A percentile compares a stretch with the other conserved stretches of the same genome.
Conservation (phyloP, 1,140 invertebrate genomes). For the Pogonus chalceus region DNA sequence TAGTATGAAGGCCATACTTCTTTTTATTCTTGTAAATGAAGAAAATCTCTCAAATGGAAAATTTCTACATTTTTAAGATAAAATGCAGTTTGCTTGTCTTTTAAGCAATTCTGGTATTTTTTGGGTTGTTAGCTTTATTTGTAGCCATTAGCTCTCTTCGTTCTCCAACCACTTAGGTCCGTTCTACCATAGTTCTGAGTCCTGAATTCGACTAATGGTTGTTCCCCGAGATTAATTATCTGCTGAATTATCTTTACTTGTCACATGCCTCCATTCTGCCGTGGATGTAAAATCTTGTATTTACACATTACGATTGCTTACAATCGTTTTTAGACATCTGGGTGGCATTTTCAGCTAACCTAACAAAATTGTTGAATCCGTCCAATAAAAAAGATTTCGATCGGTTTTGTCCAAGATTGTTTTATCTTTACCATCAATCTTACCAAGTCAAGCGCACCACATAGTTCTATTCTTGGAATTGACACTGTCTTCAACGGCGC, state of each 20-base stretch:
- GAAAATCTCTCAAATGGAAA: too few species aligned
- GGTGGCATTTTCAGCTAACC: conserved; percentile 17
- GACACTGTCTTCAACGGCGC: conserved; percentile 30
- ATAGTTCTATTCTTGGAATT: conserved; percentile 35
- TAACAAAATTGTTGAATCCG: conserved; percentile 19
- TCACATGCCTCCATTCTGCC: conserved; percentile 25
- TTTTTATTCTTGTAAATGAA: too few species aligned
- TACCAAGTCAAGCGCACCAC: conserved; percentile 28
- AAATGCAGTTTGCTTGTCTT: conserved; percentile 8
- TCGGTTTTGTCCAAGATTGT: conserved; percentile 18
- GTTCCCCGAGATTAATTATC: conserved; percentile 27
- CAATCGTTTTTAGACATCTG: conserved; percentile 18
- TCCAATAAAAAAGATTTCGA: conserved; percentile 21
- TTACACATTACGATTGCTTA: conserved; percentile 19
- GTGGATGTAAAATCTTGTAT: conserved; percentile 24
- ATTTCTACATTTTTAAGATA: conserved; percentile 12
- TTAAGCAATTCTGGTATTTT: neutral
- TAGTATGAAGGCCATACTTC: too few species aligned
- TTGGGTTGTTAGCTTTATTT: neutral
- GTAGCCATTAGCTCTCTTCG: neutral
- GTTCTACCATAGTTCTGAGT: conserved; percentile 27
- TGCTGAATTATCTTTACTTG: conserved; percentile 26
- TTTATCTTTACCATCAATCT: conserved; percentile 18
- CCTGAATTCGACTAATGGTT: conserved; percentile 18
- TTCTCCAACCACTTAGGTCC: conserved; percentile 22